Evolutionary conservation across 1,140 invertebrate species (phyloP).

Genomic region (Ceratina australensis): DNA sequence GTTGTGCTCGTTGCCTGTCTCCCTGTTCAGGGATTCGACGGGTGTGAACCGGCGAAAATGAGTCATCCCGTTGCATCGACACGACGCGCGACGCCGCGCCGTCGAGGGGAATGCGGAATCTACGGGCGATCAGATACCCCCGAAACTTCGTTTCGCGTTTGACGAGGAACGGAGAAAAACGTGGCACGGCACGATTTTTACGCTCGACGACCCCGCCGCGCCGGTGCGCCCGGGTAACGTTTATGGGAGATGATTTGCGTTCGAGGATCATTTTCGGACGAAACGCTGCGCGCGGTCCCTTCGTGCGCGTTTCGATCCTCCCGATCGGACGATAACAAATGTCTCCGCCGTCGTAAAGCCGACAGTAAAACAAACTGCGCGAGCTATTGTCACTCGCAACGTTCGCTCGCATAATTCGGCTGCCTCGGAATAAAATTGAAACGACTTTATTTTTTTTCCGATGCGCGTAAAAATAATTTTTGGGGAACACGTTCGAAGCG

Average conservation of each 20-base stretch:
- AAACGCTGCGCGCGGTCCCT: background rate
- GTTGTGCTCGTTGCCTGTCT: background rate
- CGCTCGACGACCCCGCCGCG: background rate
- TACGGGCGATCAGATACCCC: slow-evolving; percentile 42
- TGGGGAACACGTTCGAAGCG: too few species aligned
- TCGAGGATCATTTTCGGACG: background rate
- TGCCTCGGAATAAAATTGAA: background rate
- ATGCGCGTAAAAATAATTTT: too few species aligned
- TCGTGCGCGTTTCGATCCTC: background rate
- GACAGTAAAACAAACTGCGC: background rate
- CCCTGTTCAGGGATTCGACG: slow-evolving; percentile 43
- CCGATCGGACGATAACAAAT: slow-evolving; percentile 2
- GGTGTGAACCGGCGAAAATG: slow-evolving; percentile 51
- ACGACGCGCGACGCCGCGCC: slow-evolving; percentile 23
- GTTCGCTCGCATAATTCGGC: background rate
- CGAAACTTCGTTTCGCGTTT: slow-evolving; percentile 42
- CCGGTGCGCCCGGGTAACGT: background rate
- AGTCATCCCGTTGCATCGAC: slow-evolving; percentile 23
- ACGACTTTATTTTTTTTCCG: background rate
- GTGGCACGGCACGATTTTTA: slow-evolving; percentile 1
- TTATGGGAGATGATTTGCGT: slow-evolving; percentile 16
- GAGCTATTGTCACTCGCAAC: too few species aligned
- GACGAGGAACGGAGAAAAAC: slow-evolving; percentile 17
- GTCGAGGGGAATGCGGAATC: slow-evolving; percentile 41
- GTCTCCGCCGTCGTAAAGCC: background rate